phyloP scores from a whole-genome alignment of 2,888 invertebrate species.

The Leptopilina syphax region DNA sequence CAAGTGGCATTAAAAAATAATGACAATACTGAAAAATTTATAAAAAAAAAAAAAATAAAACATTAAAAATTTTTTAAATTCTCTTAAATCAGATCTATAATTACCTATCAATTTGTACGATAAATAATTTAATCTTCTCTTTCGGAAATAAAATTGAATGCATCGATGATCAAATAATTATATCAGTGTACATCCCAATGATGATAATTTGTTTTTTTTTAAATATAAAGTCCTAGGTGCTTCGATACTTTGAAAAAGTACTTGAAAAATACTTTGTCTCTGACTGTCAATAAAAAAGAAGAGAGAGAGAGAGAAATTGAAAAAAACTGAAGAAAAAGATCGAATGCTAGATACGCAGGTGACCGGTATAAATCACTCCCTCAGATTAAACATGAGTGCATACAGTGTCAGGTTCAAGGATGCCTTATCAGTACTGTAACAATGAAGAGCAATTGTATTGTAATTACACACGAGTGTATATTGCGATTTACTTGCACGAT shows the following conservation, averaged over 20 bases:
- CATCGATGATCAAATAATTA: too few species aligned
- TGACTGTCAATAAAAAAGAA: background rate
- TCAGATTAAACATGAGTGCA: slow-evolving; percentile 12
- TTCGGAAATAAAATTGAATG: too few species aligned
- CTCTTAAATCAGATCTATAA: slow-evolving; percentile 4
- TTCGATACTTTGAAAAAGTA: too few species aligned
- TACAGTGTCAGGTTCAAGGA: slow-evolving; percentile 36
- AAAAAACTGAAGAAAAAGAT: slow-evolving; percentile 12
- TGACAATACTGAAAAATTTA: background rate
- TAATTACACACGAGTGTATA: slow-evolving; percentile 15
- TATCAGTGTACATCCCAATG: too few species aligned
- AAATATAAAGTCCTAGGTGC: too few species aligned
- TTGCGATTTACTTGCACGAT: background rate
- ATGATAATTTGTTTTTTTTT: too few species aligned
- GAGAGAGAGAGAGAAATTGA: slow-evolving; percentile 10
- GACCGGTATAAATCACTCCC: slow-evolving; percentile 20
- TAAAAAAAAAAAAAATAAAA: background rate
- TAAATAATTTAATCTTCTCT: too few species aligned
- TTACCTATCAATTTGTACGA: background rate
- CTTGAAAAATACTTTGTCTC: background rate
- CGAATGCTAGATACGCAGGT: slow-evolving; percentile 15
- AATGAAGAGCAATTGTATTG: slow-evolving; percentile 28
- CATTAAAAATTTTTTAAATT: background rate
- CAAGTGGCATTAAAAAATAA: background rate
- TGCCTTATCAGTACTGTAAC: slow-evolving; percentile 25